Evolutionary conservation across 2,888 invertebrate genomes (phyloP).

Genomic region (Acronicta alni): DNA sequence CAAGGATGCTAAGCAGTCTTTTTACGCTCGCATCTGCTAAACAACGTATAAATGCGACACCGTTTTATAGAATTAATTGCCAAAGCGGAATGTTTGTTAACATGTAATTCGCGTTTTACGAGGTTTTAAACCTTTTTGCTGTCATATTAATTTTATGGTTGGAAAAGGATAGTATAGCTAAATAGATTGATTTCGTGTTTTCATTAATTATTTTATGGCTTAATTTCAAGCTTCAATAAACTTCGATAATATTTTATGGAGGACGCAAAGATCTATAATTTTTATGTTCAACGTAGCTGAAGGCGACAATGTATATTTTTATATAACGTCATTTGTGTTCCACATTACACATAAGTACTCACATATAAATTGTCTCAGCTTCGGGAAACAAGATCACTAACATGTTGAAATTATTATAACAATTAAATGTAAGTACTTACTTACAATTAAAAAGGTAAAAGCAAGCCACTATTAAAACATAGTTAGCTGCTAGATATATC

Average conservation of each 20-base stretch:
- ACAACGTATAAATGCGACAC: conserved; percentile 46
- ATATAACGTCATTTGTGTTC: background rate
- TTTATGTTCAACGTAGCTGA: background rate
- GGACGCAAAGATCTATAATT: background rate
- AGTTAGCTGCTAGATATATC: too few species aligned
- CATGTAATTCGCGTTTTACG: conserved; percentile 44
- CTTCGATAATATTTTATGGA: background rate
- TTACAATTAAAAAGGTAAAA: too few species aligned
- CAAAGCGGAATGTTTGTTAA: conserved; percentile 40
- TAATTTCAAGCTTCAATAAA: conserved; percentile 8
- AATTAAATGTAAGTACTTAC: background rate
- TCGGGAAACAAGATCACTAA: too few species aligned
- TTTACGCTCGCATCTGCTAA: conserved; percentile 68
- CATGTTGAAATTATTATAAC: too few species aligned
- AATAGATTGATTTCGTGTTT: conserved; percentile 18
- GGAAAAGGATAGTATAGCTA: conserved; percentile 2
- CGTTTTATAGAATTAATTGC: conserved; percentile 29
- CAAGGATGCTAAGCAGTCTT: conserved; percentile 66
- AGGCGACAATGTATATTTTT: background rate
- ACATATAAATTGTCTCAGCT: too few species aligned
- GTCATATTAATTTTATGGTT: conserved; percentile 26
- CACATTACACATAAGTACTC: background rate
- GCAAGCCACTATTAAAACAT: too few species aligned
- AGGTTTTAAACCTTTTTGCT: conserved; percentile 30
- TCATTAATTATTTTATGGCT: conserved; percentile 5